Evolutionary conservation across 2,797 vertebrate species (phyloP).

Genomic region (Pseudomugil tenellus): DNA sequence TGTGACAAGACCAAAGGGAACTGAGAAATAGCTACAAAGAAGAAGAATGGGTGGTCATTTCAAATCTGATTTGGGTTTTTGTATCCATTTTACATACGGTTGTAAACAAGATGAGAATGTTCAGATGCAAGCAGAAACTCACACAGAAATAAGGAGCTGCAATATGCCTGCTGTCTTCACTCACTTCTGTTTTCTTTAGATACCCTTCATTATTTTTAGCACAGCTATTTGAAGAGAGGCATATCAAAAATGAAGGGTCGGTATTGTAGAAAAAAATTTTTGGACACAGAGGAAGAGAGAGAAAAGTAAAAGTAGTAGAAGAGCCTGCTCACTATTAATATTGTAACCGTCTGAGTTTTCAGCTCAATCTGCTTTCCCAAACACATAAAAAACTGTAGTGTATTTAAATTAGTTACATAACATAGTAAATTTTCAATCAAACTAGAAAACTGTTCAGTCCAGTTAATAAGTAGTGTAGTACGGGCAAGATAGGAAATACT

Average conservation of each 20-base stretch:
- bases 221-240: not conserved
- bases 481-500: conserved; percentile 11
- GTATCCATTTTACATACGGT: conserved; percentile 26
- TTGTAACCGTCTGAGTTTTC: conserved; percentile 27
- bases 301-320: not conserved
- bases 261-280: not conserved
- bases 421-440: conserved; percentile 31
- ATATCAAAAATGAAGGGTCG: not conserved
- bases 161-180: conserved; percentile 10
- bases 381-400: not conserved
- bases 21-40: conserved; percentile 39
- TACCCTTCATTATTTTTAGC: conserved; percentile 12
- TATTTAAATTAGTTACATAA: conserved; percentile 47
- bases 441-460: conserved; percentile 28
- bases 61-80: conserved; percentile 20
- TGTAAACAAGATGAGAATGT: conserved; percentile 2
- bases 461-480: conserved; percentile 1
- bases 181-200: conserved; percentile 25
- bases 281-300: too few relatives aligned
- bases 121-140: conserved; percentile 1
- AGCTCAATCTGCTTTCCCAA: conserved; percentile 25
- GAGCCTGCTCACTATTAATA: conserved; percentile 22
- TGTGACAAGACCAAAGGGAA: conserved; percentile 34
- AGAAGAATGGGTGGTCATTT: conserved; percentile 42
- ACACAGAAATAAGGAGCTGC: conserved; percentile 6